Conservation (phyloP, 2,113 vertebrate species). For the Ptyas mucosa region DNA sequence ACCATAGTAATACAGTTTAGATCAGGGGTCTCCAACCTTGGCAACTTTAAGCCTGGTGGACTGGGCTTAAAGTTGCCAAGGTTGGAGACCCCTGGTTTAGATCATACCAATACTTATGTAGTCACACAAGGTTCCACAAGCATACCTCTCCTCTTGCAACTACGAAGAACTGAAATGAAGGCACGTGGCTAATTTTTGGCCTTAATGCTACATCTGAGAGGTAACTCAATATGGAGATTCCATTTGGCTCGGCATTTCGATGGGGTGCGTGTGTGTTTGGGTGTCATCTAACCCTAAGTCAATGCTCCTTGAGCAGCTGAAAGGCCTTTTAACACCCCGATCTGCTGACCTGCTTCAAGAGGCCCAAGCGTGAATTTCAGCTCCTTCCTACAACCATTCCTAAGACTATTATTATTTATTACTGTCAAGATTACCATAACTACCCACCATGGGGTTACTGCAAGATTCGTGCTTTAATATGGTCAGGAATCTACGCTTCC, state of each 20-base stretch:
- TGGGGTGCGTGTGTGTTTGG: no score
- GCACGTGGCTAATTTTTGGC: background rate
- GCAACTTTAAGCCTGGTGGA: no score
- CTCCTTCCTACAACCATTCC: background rate
- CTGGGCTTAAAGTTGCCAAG: no score
- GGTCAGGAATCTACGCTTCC: background rate
- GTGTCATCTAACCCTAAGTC: background rate
- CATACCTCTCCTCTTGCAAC: background rate
- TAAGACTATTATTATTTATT: background rate
- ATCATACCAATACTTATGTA: conserved; percentile 45
- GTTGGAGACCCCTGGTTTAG: background rate
- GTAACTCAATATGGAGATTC: background rate
- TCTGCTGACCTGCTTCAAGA: background rate
- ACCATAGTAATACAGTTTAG: background rate
- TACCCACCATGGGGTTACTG: no score
- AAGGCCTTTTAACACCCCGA: background rate
- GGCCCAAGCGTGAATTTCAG: background rate
- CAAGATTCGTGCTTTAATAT: background rate
- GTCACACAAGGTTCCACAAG: background rate
- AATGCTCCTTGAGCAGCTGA: background rate
- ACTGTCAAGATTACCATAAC: background rate
- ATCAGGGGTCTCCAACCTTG: background rate
- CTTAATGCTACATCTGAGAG: background rate
- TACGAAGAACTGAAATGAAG: background rate
- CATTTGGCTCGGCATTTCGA: background rate